phyloP scores from a whole-genome alignment of 2,797 vertebrate genomes.

The Aulostomus chinensis region DNA sequence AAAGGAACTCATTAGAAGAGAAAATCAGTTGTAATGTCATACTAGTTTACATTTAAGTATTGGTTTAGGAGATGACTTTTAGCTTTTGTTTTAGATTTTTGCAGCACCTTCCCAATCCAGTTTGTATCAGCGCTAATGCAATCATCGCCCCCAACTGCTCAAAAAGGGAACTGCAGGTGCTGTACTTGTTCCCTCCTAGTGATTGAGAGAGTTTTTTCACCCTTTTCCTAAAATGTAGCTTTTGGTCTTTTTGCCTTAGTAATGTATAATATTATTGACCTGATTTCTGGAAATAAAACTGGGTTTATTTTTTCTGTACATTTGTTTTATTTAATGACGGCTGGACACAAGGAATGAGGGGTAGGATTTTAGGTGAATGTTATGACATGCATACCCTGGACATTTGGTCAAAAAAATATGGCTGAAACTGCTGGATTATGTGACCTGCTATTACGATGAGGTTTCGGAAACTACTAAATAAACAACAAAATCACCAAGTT shows the following conservation, averaged over 20 bases:
- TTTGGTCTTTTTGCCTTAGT: slow-evolving; percentile 31
- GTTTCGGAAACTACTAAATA: no score
- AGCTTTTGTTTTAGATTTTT: slow-evolving; percentile 25
- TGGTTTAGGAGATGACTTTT: slow-evolving; percentile 1
- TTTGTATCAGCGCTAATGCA: slow-evolving; percentile 36
- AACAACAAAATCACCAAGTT: no score
- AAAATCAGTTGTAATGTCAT: neutral
- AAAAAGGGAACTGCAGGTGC: slow-evolving; percentile 22
- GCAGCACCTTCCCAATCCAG: slow-evolving; percentile 29
- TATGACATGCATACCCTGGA: no score
- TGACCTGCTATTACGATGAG: no score
- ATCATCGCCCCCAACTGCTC: neutral
- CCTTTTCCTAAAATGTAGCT: neutral
- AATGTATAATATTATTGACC: slow-evolving; percentile 42
- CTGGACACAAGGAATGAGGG: neutral
- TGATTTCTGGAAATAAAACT: slow-evolving; percentile 63
- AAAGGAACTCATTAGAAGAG: neutral
- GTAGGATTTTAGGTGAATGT: neutral
- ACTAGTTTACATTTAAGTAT: slow-evolving; percentile 24
- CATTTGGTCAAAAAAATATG: no score
- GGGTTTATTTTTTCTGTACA: slow-evolving; percentile 59
- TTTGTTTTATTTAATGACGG: slow-evolving; percentile 13
- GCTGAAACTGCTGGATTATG: no score
- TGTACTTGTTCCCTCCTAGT: slow-evolving; percentile 13
- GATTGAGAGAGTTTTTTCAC: slow-evolving; percentile 22